phyloP scores from a whole-genome alignment of 2,888 invertebrate species.

The Stenurella melanura region DNA sequence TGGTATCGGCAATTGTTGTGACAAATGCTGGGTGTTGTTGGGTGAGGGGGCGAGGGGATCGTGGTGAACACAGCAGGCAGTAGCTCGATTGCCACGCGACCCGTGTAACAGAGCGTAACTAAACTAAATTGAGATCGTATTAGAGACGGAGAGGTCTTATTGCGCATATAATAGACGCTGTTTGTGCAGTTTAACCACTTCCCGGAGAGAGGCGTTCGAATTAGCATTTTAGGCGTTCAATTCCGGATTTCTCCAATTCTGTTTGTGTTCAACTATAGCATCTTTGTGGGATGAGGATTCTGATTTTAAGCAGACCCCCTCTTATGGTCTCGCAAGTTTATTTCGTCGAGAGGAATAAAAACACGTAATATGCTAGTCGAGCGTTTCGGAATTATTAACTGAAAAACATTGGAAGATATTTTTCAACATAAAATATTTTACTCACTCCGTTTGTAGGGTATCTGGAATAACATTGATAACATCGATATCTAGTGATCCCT shows the following conservation, averaged over 20 bases:
- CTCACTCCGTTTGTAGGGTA: too few species aligned
- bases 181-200: slow-evolving; percentile 75
- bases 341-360: slow-evolving; percentile 2
- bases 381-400: not conserved
- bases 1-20: slow-evolving; percentile 55
- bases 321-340: slow-evolving; percentile 12
- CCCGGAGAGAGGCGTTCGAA: slow-evolving; percentile 72
- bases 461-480: too few species aligned
- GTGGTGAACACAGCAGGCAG: slow-evolving; percentile 33
- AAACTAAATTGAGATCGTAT: slow-evolving; percentile 76
- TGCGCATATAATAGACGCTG: slow-evolving; percentile 75
- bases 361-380: not conserved
- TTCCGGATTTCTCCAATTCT: slow-evolving; percentile 68
- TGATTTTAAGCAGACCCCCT: slow-evolving; percentile 60
- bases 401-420: not conserved
- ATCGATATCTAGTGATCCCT: too few species aligned
- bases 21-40: slow-evolving; percentile 55
- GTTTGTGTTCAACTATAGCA: slow-evolving; percentile 63
- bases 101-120: slow-evolving; percentile 75
- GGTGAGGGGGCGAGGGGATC: slow-evolving; percentile 62
- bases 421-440: too few species aligned
- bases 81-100: slow-evolving; percentile 73
- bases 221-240: slow-evolving; percentile 73
- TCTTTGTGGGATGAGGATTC: slow-evolving; percentile 66
- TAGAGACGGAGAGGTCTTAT: slow-evolving; percentile 74